A percentile compares a stretch with the other conserved stretches of the same genome.
Conservation (phyloP, 23 tunicate genomes). For the Styela clava region DNA sequence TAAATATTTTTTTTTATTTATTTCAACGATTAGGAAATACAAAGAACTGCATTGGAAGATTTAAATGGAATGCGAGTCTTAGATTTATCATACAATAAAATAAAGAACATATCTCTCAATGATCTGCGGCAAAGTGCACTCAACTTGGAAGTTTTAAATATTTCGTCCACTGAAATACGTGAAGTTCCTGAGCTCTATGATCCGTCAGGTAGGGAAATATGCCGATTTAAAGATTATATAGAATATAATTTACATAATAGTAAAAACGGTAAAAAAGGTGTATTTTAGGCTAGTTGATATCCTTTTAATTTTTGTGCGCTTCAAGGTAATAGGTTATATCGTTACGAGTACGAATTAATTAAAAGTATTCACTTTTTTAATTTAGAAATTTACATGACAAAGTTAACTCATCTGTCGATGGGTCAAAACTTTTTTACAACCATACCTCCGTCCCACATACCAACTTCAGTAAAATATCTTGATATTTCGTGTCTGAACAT, state of each 20-base stretch:
- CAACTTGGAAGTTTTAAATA: slow-evolving; percentile 14
- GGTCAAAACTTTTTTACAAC: slow-evolving; percentile 1
- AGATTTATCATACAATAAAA: slow-evolving; percentile 22
- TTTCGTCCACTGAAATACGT: slow-evolving; percentile 13
- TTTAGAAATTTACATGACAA: slow-evolving; percentile 22
- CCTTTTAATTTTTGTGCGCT: no score
- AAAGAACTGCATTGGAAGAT: slow-evolving; percentile 18
- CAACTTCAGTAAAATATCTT: slow-evolving; percentile 17
- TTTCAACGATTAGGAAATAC: slow-evolving; percentile 3
- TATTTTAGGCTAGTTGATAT: no score
- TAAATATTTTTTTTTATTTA: no score
- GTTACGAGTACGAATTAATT: no score
- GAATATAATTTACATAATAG: background rate
- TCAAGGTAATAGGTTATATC: no score
- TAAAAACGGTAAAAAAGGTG: background rate
- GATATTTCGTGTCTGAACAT: slow-evolving; percentile 16
- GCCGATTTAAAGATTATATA: background rate
- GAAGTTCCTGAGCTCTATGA: slow-evolving; percentile 19
- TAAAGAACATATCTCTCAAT: slow-evolving; percentile 9
- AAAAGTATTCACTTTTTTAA: no score
- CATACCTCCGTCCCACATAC: slow-evolving; percentile 12
- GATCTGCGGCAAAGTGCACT: slow-evolving; percentile 16
- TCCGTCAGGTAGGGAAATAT: background rate
- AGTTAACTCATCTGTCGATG: slow-evolving; percentile 19
- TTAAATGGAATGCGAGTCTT: slow-evolving; percentile 1